phyloP scores from a whole-genome alignment of 2,888 invertebrate genomes.

The Drosophila sordidula region DNA sequence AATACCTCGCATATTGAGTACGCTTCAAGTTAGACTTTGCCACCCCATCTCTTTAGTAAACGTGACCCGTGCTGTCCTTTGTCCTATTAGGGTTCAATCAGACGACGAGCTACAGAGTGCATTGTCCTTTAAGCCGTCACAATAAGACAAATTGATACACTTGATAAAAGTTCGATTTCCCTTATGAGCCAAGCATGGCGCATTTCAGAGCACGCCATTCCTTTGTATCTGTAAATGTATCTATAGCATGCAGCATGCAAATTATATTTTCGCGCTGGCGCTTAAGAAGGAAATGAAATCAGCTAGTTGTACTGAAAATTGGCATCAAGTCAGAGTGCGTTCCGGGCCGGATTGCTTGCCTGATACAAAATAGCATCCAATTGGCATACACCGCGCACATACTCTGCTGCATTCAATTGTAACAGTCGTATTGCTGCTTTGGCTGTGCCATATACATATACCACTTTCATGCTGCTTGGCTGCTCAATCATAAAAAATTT shows the following conservation, averaged over 20 bases:
- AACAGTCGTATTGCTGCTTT: constrained; percentile 9
- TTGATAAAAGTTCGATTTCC: constrained; percentile 76
- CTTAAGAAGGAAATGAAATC: constrained; percentile 77
- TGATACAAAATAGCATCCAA: constrained; percentile 75
- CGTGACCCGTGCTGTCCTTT: constrained; percentile 2
- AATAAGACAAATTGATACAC: constrained; percentile 67
- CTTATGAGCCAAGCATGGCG: constrained; percentile 40
- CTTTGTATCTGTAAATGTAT: constrained; percentile 2
- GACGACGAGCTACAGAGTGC: constrained; percentile 30
- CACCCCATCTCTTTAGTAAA: constrained; percentile 4
- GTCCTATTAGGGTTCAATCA: constrained; percentile 25
- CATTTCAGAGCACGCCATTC: constrained; percentile 12
- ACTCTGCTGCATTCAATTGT: constrained; percentile 34
- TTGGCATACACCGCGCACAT: constrained; percentile 35
- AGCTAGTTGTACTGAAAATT: constrained; percentile 63
- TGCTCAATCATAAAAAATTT: constrained; percentile 80
- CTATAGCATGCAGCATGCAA: constrained; percentile 55
- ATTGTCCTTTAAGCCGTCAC: constrained; percentile 38
- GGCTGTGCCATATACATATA: background rate
- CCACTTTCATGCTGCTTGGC: constrained; percentile 70
- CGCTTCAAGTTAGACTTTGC: background rate
- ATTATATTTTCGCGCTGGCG: constrained; percentile 68
- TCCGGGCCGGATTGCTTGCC: constrained; percentile 63
- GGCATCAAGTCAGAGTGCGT: constrained; percentile 75
- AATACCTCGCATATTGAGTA: background rate